Evolutionary conservation across 2,113 vertebrate species (phyloP), one percentile per base, ranked within the genome.

Genomic region (Tachuris rubrigastra): DNA sequence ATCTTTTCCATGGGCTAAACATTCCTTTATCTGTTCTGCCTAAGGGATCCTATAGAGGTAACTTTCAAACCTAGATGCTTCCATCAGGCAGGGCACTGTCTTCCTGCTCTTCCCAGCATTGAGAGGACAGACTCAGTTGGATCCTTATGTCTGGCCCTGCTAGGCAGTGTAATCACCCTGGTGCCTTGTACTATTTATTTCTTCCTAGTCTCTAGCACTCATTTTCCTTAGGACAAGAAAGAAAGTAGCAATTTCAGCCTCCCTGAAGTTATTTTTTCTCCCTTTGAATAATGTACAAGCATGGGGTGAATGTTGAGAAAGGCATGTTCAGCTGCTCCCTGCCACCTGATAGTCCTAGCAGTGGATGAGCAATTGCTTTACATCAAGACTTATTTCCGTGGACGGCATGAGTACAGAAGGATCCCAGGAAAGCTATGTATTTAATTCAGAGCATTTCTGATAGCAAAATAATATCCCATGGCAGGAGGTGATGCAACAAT

Each of bases 251-350:
- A 65, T 80, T 92, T 91, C 75, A 89, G 73, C 63, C 87, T 82
- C 76, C 19, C 87, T 82, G 60, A 75, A 50, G 89, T 87, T 97
- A 95, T 97, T 96, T 97, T 94, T 83, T 46, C 59, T 9, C 60
- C n/a, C 88, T 96, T 94, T 79, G 81, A 96, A 93, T 96, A 97
- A 96, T 72, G 35, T 88, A 52, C 76, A 96, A 85, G 87, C 92
- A 98, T 94, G 97, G 95, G 85, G 74, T 96, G 81, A 96, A 95
- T 97, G 93, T 90, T 96, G 90, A 87, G 96, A 98, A 97, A 98
- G 97, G 96, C 95, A 98, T 98, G 96, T 97, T 95, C 98, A 99
- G 98, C 98, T 98, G 98, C 97, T 98, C 92, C 95, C 96, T 96
- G 97, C 96, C 97, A 97, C 98, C 97, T 96, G 98, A 97, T 98